Evolutionary conservation across 2,888 invertebrate species (phyloP), one percentile per base, ranked within the genome.

Genomic region (Luffia ferchaultella): DNA sequence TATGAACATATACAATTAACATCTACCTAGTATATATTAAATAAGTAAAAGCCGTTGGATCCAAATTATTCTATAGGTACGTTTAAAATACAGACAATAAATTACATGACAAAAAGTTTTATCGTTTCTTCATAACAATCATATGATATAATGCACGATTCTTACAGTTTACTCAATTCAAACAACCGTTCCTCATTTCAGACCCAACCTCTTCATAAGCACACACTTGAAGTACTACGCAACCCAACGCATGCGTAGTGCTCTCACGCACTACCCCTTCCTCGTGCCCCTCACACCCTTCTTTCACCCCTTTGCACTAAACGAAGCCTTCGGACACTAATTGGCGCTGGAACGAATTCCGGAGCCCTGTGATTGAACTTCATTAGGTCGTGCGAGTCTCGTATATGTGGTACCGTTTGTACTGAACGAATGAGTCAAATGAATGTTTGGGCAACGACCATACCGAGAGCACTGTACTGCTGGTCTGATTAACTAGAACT

Each of bases 281-380:
- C 12, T n/a, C n/a, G n/a, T n/a, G n/a, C 30, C 30, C 30, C 30
- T 30, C 30, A 30, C 30, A 7, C 3, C 30, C 30, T 30, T 7
- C 30, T 30, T 12, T 30, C 12, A 7, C 57, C 61, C 16, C 61
- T 60, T 56, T 49, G 53, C 56, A 55, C 52, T 58, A 61, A 58
- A 59, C 63, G 58, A 62, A 63, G 66, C 62, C 69, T 70, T 48
- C 20, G 63, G 61, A 58, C 60, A 63, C 64, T 76, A 76, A 77
- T 75, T 73, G 73, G 62, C 58, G 62, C 60, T 59, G 63, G 65
- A 62, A 67, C 64, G 64, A 58, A 64, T 57, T 48, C 20, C 16
- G 43, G 42, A 17, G 18, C 20, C 2, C 48, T 12, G 20, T 20
- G 40, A 49, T 49, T 43, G 49, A 20, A 18, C 43, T 16, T 49